Evolutionary conservation across 2,113 vertebrate genomes (phyloP).

Genomic region (Apus apus): DNA sequence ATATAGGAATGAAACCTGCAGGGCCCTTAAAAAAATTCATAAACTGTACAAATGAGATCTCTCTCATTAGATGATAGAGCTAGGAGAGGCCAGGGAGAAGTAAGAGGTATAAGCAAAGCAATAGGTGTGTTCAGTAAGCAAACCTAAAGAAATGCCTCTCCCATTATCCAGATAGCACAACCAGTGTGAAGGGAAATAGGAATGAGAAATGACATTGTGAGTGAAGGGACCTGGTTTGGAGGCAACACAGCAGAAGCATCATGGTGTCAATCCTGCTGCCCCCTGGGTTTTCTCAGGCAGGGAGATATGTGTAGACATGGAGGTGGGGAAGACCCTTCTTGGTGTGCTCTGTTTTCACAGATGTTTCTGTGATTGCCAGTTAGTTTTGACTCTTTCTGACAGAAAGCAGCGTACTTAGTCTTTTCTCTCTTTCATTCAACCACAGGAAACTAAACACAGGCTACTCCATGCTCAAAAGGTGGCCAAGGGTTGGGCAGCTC

Average conservation of each 20-base stretch:
- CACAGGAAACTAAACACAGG: not conserved
- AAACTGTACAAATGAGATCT: not conserved
- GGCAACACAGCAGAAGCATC: fast-evolving
- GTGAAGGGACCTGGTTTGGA: not conserved
- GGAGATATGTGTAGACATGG: not conserved
- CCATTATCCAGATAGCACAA: not conserved
- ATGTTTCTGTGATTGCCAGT: not conserved
- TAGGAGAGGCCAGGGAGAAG: not conserved
- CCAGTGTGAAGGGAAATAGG: not conserved
- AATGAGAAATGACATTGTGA: not conserved
- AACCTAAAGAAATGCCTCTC: not conserved
- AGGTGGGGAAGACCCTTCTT: fast-evolving
- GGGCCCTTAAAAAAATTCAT: not conserved
- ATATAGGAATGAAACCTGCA: not conserved
- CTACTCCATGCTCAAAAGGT: not conserved
- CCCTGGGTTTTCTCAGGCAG: fast-evolving
- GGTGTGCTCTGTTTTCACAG: not conserved
- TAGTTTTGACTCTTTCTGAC: not conserved
- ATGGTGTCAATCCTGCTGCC: not conserved
- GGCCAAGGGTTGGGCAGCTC: not conserved
- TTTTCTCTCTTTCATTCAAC: not conserved
- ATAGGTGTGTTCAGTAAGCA: not conserved
- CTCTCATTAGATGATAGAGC: not conserved
- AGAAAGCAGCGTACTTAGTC: not conserved
- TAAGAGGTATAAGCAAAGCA: not conserved